A percentile compares a stretch with the other conserved stretches of the same genome.
These are phyloP conservation scores for Camponotus floridanus DNA, from an alignment of 1,140 invertebrate genomes.

Conservation along the genomic window DNA sequence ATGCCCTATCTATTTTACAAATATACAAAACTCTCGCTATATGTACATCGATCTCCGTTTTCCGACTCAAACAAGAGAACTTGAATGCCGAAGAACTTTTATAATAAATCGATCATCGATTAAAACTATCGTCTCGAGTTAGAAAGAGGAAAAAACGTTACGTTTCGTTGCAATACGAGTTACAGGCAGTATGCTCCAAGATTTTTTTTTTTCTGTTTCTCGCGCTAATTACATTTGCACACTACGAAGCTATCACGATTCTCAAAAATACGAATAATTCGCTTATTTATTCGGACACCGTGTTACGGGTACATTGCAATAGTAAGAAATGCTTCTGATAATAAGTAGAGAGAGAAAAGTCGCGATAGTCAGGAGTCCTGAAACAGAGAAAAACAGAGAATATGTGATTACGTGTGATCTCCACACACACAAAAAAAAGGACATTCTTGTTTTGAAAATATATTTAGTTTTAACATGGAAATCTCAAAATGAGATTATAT, in stretches of 20 bases:
- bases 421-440: too few species aligned
- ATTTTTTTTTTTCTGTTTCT: constrained; percentile 47
- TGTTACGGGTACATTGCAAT: constrained; percentile 73
- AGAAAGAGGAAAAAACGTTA: constrained; percentile 74
- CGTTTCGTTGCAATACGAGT: constrained; percentile 75
- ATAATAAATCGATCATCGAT: constrained; percentile 70
- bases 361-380: constrained; percentile 65
- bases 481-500: too few species aligned
- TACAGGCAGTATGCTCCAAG: constrained; percentile 66
- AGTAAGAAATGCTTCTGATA: constrained; percentile 76
- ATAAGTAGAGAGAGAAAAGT: constrained; percentile 76
- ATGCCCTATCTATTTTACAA: constrained; percentile 78
- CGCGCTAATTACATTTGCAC: constrained; percentile 76
- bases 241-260: constrained; percentile 77
- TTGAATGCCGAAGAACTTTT: constrained; percentile 50
- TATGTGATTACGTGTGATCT: constrained; percentile 12
- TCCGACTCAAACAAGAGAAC: constrained; percentile 62
- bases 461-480: too few species aligned
- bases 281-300: constrained; percentile 72
- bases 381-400: constrained; percentile 55
- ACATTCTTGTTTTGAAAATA: too few species aligned
- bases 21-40: constrained; percentile 77
- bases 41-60: constrained; percentile 71
- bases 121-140: constrained; percentile 73
- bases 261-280: constrained; percentile 76